Conservation (phyloP, 2,888 invertebrate genomes). For the Phyto melanocephala region DNA sequence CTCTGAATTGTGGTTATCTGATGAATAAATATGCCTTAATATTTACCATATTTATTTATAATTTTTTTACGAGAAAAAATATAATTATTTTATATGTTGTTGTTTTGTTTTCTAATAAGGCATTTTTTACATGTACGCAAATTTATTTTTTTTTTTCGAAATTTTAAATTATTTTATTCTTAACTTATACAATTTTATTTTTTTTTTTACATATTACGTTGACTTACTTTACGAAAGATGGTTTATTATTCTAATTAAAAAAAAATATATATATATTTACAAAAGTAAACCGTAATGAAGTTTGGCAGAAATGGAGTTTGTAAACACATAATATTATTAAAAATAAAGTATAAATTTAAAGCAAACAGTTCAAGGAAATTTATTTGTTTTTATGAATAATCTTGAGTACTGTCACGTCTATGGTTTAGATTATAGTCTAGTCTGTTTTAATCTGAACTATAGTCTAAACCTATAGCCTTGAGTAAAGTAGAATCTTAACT, state of each 20-base stretch:
- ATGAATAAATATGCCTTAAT: too few species aligned
- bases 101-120: slow-evolving; percentile 32
- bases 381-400: too few species aligned
- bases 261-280: slow-evolving; percentile 12
- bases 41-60: neutral
- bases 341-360: neutral
- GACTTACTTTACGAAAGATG: neutral
- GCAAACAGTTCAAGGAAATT: neutral
- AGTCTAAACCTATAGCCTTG: neutral
- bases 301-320: slow-evolving; percentile 50
- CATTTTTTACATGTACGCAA: slow-evolving; percentile 58
- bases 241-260: neutral
- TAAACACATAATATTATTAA: too few species aligned
- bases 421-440: neutral
- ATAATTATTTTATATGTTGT: neutral
- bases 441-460: neutral
- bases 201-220: neutral
- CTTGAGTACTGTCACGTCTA: too few species aligned
- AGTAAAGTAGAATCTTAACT: too few species aligned
- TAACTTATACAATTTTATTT: slow-evolving; percentile 11
- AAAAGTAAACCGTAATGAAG: neutral
- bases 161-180: slow-evolving; percentile 13
- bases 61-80: slow-evolving; percentile 20
- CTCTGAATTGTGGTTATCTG: too few species aligned
- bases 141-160: slow-evolving; percentile 5